Evolutionary conservation across 1,140 invertebrate species (phyloP).

Genomic region (Zelostemma sp.): DNA sequence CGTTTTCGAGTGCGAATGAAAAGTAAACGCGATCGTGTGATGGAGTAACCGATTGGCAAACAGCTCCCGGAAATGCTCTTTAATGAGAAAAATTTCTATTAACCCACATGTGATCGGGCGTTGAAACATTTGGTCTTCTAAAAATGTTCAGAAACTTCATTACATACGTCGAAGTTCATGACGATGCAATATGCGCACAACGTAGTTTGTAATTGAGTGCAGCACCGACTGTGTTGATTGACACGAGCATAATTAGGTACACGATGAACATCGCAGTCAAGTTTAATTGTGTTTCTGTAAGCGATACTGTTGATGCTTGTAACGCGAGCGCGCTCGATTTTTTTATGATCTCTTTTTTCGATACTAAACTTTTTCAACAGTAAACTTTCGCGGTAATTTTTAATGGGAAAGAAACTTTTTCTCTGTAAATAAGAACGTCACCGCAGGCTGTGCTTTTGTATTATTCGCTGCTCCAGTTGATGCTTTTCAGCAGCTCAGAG

Average conservation of each 20-base stretch:
- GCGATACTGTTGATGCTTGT: slow-evolving; percentile 30
- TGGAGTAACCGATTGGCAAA: no score
- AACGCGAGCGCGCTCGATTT: no score
- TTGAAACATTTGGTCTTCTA: slow-evolving; percentile 1
- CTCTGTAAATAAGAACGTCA: no score
- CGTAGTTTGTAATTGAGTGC: slow-evolving; percentile 21
- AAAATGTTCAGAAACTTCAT: slow-evolving; percentile 14
- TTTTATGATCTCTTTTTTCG: no score
- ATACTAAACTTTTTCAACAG: no score
- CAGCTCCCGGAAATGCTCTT: slow-evolving; percentile 54
- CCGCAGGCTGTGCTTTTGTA: no score
- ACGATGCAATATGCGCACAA: slow-evolving; percentile 9
- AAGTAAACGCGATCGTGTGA: slow-evolving; percentile 55
- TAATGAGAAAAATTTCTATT: slow-evolving; percentile 61
- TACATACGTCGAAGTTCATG: slow-evolving; percentile 2
- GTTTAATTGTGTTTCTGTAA: slow-evolving; percentile 36
- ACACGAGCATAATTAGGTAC: slow-evolving; percentile 31
- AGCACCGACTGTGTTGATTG: slow-evolving; percentile 24
- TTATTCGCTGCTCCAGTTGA: no score
- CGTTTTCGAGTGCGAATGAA: slow-evolving; percentile 52
- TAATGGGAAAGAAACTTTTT: slow-evolving; percentile 11
- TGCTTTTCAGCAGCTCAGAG: no score
- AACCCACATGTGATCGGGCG: slow-evolving; percentile 27
- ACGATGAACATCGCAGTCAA: slow-evolving; percentile 15
- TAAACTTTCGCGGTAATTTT: no score